Conservation (phyloP, 2,113 vertebrate genomes). For the Hipposideros armiger region DNA sequence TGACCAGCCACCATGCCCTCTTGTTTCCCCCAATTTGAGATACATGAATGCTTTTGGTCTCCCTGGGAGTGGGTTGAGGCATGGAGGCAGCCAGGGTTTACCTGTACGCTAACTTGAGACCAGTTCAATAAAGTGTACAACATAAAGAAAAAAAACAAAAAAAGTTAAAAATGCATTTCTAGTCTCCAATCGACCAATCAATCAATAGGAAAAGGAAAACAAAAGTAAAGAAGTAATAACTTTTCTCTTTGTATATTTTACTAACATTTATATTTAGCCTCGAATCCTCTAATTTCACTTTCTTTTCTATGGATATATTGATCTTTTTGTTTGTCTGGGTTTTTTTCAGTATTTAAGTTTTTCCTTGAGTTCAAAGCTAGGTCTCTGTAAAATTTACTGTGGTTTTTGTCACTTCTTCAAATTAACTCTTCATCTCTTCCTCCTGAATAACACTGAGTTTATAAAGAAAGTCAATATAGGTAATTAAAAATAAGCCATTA, state of each 20-base stretch:
- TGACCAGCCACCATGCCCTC: no score
- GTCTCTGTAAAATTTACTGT: constrained; percentile 52
- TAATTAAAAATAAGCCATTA: constrained; percentile 77
- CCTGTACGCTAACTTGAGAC: no score
- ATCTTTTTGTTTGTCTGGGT: background rate
- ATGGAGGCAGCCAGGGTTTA: no score
- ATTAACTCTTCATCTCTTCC: constrained; percentile 79
- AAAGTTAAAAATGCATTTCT: background rate
- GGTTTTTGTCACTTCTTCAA: constrained; percentile 78
- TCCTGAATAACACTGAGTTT: constrained; percentile 80
- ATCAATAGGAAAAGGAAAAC: background rate
- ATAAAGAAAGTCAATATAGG: constrained; percentile 79
- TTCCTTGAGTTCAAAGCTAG: background rate
- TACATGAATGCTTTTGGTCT: no score
- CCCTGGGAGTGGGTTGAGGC: no score
- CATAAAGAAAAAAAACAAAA: no score
- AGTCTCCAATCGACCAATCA: background rate
- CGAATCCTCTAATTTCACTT: background rate
- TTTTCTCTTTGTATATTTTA: background rate
- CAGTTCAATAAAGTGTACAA: no score
- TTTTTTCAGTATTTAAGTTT: background rate
- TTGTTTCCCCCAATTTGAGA: no score
- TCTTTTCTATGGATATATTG: background rate
- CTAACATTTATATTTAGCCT: background rate
- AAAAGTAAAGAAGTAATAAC: background rate